Evolutionary conservation across 2,797 vertebrate genomes (phyloP), one percentile per base, ranked within the genome.

Genomic region (Rhadinocentrus ornatus): DNA sequence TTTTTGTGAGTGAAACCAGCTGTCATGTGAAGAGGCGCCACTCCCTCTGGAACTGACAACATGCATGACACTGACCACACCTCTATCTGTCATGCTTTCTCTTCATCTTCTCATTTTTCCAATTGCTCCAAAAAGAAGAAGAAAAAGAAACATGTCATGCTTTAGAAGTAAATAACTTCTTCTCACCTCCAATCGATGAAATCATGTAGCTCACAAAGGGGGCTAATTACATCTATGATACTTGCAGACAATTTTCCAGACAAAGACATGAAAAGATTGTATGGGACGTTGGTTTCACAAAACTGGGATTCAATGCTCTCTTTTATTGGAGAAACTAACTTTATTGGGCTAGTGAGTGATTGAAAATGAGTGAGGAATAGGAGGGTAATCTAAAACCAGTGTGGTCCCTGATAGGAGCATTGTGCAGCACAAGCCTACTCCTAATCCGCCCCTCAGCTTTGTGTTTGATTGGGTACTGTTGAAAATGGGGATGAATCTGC

Each of bases 401-500:
- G 89, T 89, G 89, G 90, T 91, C 88, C 88, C 77, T 86, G 86
- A 90, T 91, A 88, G 86, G 78, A 85, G 86, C 86, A 85, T 92
- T 92, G 91, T 89, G 86, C 78, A 74, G 84, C 82, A 82, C 82
- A 81, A 84, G 83, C 71, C 76, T 15, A 73, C 71, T 86, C 81
- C 89, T 93, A 94, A 94, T 94, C 93, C 87, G 20, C 55, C 82
- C 85, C 82, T 86, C 85, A 89, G 89, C 91, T 91, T 81, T 90
- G 77, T 78, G 84, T 93, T 93, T 94, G 92, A 95, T 94, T 94
- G 92, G 91, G 86, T 92, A 68, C 89, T 93, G 93, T 92, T 94
- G 94, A 95, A 94, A 94, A 92, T 92, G 86, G 91, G 93, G 93
- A 94, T 94, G 92, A 95, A 84, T 89, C 87, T 86, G 83, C 81